Conservation (phyloP, 2,888 invertebrate species). For the Hirtodrosophila duncani region DNA sequence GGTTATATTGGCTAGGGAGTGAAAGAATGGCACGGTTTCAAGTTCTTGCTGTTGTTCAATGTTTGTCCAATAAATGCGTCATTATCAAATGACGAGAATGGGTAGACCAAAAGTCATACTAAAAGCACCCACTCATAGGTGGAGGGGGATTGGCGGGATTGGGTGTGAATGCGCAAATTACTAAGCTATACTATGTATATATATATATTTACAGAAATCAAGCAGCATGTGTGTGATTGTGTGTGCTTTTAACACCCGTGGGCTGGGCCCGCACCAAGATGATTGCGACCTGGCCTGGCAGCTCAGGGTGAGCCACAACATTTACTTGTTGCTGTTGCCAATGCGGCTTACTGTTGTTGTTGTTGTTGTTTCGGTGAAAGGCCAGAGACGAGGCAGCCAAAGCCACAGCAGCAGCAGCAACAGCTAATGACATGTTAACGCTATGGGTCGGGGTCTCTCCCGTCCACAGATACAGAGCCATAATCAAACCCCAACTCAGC, state of each 20-base stretch:
- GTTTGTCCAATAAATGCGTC: slow-evolving; percentile 4
- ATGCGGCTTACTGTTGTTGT: slow-evolving; percentile 12
- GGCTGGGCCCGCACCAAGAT: slow-evolving; percentile 37
- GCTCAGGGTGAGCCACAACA: slow-evolving; percentile 71
- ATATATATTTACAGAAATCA: slow-evolving; percentile 26
- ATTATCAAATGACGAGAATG: too few species aligned
- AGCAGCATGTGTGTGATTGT: slow-evolving; percentile 22
- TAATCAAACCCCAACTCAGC: too few species aligned
- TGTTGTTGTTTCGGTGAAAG: slow-evolving; percentile 52
- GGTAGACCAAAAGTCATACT: too few species aligned
- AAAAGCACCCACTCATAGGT: too few species aligned
- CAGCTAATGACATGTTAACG: slow-evolving; percentile 70
- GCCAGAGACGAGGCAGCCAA: slow-evolving; percentile 35
- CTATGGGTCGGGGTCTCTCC: too few species aligned
- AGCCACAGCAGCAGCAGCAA: slow-evolving; percentile 28
- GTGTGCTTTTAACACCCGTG: slow-evolving; percentile 58
- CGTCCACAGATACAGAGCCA: too few species aligned
- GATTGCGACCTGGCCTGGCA: slow-evolving; percentile 53
- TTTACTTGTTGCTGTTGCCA: slow-evolving; percentile 47
- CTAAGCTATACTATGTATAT: too few species aligned
- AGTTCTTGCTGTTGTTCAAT: slow-evolving; percentile 11
- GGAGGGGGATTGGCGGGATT: too few species aligned
- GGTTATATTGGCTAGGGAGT: slow-evolving; percentile 15
- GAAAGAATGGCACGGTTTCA: too few species aligned
- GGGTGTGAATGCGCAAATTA: too few species aligned